phyloP scores from a whole-genome alignment of 2,113 vertebrate species.

The Myodes glareolus region DNA sequence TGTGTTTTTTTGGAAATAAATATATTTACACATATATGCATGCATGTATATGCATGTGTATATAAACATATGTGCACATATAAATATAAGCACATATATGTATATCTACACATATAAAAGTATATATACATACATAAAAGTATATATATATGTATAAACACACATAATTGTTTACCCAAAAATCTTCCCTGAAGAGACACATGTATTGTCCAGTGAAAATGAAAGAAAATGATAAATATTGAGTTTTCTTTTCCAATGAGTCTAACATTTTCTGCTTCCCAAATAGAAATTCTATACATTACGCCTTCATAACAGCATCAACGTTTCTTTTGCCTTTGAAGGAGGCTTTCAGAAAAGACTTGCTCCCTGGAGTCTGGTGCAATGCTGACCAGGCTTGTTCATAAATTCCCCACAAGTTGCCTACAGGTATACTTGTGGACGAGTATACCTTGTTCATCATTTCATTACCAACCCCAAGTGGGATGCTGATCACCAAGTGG shows the following conservation, averaged over 20 bases:
- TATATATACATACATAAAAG: neutral
- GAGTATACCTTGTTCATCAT: neutral
- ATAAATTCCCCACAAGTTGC: neutral
- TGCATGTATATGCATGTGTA: neutral
- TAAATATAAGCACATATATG: neutral
- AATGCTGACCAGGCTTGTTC: neutral
- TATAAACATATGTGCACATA: too few relatives aligned
- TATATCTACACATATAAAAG: neutral
- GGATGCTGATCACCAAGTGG: neutral
- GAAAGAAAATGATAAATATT: conserved; percentile 15
- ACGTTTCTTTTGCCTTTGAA: neutral
- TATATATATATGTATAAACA: neutral
- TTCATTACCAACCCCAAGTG: neutral
- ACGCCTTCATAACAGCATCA: neutral
- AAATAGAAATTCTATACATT: conserved; percentile 4
- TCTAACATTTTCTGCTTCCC: neutral
- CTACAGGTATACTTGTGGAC: neutral
- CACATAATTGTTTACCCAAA: too few relatives aligned
- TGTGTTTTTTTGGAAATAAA: conserved; percentile 32
- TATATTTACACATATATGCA: too few relatives aligned
- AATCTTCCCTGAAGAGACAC: neutral
- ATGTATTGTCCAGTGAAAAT: neutral
- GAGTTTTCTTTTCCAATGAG: neutral
- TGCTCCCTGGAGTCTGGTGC: neutral
- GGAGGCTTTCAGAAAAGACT: neutral